Evolutionary conservation across 2,888 invertebrate species (phyloP).

Genomic region (Hirtodrosophila histrioides): DNA sequence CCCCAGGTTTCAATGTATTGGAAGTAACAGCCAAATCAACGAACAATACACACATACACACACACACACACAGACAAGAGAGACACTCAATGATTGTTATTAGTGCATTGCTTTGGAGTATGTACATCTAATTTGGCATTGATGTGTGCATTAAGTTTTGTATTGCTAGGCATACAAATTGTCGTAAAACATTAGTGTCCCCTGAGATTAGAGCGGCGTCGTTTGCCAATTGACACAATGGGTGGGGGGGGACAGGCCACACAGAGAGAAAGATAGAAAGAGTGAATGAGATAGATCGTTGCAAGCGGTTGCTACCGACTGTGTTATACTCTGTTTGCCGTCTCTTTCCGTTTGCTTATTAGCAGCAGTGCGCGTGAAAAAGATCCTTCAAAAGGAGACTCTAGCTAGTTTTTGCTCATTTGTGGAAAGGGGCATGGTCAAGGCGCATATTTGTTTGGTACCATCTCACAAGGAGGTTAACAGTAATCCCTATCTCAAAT

Average conservation of each 20-base stretch:
- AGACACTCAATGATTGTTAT: slow-evolving; percentile 72
- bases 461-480: too few relatives aligned
- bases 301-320: too few relatives aligned
- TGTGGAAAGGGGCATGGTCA: too few relatives aligned
- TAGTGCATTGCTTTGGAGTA: slow-evolving; percentile 71
- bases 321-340: too few relatives aligned
- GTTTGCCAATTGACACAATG: slow-evolving; percentile 1
- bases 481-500: too few relatives aligned
- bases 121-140: slow-evolving; percentile 78
- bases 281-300: slow-evolving; percentile 14
- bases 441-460: too few relatives aligned
- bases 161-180: slow-evolving; percentile 57
- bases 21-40: slow-evolving; percentile 72
- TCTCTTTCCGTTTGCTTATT: too few relatives aligned
- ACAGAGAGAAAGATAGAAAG: background rate
- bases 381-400: too few relatives aligned
- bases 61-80: slow-evolving; percentile 11
- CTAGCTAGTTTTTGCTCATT: too few relatives aligned
- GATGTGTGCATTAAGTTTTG: slow-evolving; percentile 73
- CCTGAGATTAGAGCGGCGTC: slow-evolving; percentile 65
- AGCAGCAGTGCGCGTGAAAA: too few relatives aligned
- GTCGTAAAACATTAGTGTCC: slow-evolving; percentile 79
- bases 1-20: slow-evolving; percentile 61
- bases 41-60: slow-evolving; percentile 33
- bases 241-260: background rate